Evolutionary conservation across 2,888 invertebrate species (phyloP).

Genomic region (Uloborus plumipes): DNA sequence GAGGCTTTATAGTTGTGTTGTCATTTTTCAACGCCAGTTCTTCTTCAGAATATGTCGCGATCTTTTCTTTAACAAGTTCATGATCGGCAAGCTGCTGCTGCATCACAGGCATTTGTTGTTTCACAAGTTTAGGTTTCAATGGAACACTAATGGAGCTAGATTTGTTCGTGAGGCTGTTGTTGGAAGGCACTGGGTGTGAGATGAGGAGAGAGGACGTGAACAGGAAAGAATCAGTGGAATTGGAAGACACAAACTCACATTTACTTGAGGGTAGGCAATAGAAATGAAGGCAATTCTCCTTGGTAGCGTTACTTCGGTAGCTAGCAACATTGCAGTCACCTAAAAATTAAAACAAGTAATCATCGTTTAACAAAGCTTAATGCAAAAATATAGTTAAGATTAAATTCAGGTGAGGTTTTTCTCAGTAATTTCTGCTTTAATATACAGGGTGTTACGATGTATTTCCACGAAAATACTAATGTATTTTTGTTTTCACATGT

Average conservation of each 20-base stretch:
- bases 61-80: slow-evolving; percentile 15
- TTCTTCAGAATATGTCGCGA: slow-evolving; percentile 20
- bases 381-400: too few relatives aligned
- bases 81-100: background rate
- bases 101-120: background rate
- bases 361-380: too few relatives aligned
- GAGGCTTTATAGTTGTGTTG: slow-evolving; percentile 54
- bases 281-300: slow-evolving; percentile 43
- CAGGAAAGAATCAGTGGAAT: slow-evolving; percentile 30
- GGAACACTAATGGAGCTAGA: background rate
- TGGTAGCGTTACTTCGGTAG: slow-evolving; percentile 43
- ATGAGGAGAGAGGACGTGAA: slow-evolving; percentile 29
- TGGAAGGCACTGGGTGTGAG: slow-evolving; percentile 19
- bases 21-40: slow-evolving; percentile 47
- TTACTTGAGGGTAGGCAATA: slow-evolving; percentile 44
- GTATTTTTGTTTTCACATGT: too few relatives aligned
- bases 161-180: background rate
- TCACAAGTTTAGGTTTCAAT: background rate
- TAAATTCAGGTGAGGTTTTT: too few relatives aligned
- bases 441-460: too few relatives aligned
- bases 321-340: slow-evolving; percentile 46
- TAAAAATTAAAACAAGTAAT: background rate
- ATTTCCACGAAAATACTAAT: too few relatives aligned
- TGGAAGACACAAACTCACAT: slow-evolving; percentile 53
- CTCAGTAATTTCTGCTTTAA: too few relatives aligned